phyloP scores from a whole-genome alignment of 2,888 invertebrate species.

The Alloplasta piceator region DNA sequence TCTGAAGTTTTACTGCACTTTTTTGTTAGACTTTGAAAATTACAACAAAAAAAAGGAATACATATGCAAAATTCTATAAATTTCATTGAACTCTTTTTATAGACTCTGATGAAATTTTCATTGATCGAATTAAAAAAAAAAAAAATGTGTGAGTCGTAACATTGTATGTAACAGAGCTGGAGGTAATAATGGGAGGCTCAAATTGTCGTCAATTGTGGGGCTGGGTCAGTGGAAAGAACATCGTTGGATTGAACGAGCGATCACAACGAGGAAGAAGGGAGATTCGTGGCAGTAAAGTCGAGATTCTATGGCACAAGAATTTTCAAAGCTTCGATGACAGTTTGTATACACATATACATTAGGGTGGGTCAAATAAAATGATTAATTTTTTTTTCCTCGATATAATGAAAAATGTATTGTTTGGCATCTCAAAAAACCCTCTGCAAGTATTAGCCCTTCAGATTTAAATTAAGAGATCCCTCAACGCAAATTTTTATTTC shows the following conservation, averaged over 20 bases:
- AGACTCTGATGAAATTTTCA: slow-evolving; percentile 8
- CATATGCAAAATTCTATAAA: too few species aligned
- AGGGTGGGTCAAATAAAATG: too few species aligned
- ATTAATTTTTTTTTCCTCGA: too few species aligned
- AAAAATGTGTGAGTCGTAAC: slow-evolving; percentile 37
- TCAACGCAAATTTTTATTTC: too few species aligned
- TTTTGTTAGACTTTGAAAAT: too few species aligned
- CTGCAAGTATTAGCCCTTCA: too few species aligned
- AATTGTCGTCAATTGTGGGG: slow-evolving; percentile 65
- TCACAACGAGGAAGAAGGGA: slow-evolving; percentile 8
- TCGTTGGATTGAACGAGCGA: slow-evolving; percentile 30
- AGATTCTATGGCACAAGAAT: slow-evolving; percentile 38
- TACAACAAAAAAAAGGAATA: too few species aligned
- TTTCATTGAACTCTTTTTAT: too few species aligned
- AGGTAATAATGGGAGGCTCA: slow-evolving; percentile 39
- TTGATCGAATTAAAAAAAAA: slow-evolving; percentile 32
- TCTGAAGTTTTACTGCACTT: too few species aligned
- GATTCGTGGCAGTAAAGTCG: slow-evolving; percentile 17
- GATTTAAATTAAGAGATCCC: too few species aligned
- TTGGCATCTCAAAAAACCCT: too few species aligned
- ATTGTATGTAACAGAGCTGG: slow-evolving; percentile 45
- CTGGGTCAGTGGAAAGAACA: slow-evolving; percentile 36
- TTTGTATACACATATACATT: slow-evolving; percentile 7
- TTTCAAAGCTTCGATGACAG: background rate
- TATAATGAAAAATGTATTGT: too few species aligned